phyloP scores from a whole-genome alignment of 2,888 invertebrate genomes.

The Hirtodrosophila confusa region DNA sequence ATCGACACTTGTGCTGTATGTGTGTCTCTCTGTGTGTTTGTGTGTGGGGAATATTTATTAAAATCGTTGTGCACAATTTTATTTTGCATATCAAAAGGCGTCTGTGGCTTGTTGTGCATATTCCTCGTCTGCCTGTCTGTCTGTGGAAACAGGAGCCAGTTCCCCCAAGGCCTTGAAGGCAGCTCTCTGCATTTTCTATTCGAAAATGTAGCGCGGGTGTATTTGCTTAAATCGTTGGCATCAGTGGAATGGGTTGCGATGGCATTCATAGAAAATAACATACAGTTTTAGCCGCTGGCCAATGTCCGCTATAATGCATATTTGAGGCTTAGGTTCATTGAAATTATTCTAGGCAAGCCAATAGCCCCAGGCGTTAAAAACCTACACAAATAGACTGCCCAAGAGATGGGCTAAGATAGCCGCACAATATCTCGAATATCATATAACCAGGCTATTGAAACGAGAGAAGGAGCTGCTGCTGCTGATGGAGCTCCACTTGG shows the following conservation, averaged over 20 bases:
- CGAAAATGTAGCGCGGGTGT: constrained; percentile 9
- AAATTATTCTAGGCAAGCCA: constrained; percentile 56
- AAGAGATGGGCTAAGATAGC: constrained; percentile 57
- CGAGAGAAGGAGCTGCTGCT: not conserved
- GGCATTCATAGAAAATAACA: constrained; percentile 29
- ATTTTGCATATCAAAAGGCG: constrained; percentile 77
- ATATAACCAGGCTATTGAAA: constrained; percentile 23
- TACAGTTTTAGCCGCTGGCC: constrained; percentile 31
- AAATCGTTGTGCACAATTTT: constrained; percentile 75
- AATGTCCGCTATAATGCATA: constrained; percentile 13
- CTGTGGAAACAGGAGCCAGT: constrained; percentile 19
- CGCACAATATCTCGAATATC: constrained; percentile 31
- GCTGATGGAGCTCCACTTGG: constrained; percentile 13
- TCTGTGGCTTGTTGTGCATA: constrained; percentile 42
- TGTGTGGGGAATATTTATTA: constrained; percentile 73
- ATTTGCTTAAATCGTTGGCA: constrained; percentile 35
- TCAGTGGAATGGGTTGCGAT: constrained; percentile 7
- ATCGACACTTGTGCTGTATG: constrained; percentile 20
- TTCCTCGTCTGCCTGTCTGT: constrained; percentile 16
- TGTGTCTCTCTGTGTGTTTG: not conserved
- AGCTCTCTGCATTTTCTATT: no score
- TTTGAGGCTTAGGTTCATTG: constrained; percentile 42
- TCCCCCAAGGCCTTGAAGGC: constrained; percentile 27
- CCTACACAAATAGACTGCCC: constrained; percentile 47
- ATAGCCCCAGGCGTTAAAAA: constrained; percentile 61